Conservation (phyloP, 2,888 invertebrate genomes). For the Ypsolopha scabrella region DNA sequence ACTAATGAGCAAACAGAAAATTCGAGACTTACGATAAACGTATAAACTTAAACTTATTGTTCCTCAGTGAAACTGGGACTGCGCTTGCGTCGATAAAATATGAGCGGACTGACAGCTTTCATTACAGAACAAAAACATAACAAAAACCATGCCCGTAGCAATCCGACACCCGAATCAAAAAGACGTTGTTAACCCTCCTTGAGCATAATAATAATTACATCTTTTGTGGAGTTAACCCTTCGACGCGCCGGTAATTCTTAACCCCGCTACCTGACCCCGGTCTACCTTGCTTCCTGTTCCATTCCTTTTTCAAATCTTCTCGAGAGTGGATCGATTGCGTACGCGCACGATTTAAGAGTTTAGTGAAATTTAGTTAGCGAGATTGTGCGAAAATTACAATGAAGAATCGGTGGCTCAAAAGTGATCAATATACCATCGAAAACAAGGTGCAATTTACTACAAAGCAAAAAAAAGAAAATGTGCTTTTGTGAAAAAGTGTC, state of each 20-base stretch:
- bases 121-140: too few relatives aligned
- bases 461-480: neutral
- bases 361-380: conserved; percentile 21
- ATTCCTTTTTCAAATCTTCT: conserved; percentile 53
- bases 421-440: neutral
- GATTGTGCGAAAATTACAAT: conserved; percentile 3
- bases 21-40: too few relatives aligned
- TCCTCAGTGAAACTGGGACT: too few relatives aligned
- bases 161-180: conserved; percentile 41
- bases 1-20: too few relatives aligned
- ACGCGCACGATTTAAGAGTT: conserved; percentile 34
- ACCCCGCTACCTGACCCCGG: conserved; percentile 62
- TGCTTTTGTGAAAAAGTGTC: neutral
- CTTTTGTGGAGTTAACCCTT: conserved; percentile 64
- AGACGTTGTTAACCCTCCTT: conserved; percentile 37
- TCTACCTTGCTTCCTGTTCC: conserved; percentile 58
- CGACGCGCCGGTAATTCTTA: conserved; percentile 60
- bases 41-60: too few relatives aligned
- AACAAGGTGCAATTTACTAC: neutral
- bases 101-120: too few relatives aligned
- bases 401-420: neutral
- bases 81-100: too few relatives aligned
- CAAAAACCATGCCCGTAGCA: conserved; percentile 23
- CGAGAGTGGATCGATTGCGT: conserved; percentile 29
- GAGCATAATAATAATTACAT: conserved; percentile 60